Conservation (phyloP, 2,113 vertebrate genomes). For the Scortum barcoo region DNA sequence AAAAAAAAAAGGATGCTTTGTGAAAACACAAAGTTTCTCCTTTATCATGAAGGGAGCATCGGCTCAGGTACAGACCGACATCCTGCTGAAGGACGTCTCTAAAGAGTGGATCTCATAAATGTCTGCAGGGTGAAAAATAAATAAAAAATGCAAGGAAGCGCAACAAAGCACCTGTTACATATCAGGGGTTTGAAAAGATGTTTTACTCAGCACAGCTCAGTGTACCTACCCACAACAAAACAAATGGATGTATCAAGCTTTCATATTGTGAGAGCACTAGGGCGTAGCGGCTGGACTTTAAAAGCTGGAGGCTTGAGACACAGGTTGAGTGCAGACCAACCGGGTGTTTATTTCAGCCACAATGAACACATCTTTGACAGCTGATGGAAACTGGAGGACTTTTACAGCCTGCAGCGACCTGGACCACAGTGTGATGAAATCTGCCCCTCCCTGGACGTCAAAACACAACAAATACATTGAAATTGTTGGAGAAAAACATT, state of each 20-base stretch:
- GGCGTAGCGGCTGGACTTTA: too few relatives aligned
- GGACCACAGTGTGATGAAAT: too few relatives aligned
- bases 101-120: background rate
- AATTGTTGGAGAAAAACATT: too few relatives aligned
- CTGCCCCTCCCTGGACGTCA: too few relatives aligned
- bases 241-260: background rate
- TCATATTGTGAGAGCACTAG: too few relatives aligned
- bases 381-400: too few relatives aligned
- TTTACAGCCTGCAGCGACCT: too few relatives aligned
- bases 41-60: background rate
- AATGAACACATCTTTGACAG: too few relatives aligned
- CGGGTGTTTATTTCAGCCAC: too few relatives aligned
- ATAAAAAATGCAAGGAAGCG: background rate
- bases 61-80: background rate
- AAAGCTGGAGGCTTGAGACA: too few relatives aligned
- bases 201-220: background rate
- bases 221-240: background rate
- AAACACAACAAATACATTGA: too few relatives aligned
- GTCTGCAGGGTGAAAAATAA: background rate
- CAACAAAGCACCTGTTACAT: background rate
- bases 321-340: too few relatives aligned
- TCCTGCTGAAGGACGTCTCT: conserved; percentile 19
- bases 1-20: background rate
- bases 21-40: background rate
- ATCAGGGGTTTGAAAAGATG: background rate